Evolutionary conservation across 2,113 vertebrate genomes (phyloP).

Genomic region (Rafetus swinhoei): DNA sequence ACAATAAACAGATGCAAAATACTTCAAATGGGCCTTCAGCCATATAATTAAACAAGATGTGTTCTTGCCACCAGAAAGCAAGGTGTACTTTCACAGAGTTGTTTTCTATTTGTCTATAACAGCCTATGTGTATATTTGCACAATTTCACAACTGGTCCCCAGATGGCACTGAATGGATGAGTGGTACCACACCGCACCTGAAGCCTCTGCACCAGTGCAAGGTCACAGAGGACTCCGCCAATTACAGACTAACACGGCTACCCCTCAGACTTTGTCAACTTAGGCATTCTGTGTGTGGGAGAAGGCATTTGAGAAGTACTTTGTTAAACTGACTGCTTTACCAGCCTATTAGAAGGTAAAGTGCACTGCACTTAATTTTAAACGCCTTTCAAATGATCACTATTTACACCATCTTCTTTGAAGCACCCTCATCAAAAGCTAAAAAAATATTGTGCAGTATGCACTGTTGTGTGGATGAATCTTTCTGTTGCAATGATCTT

Average conservation of each 20-base stretch:
- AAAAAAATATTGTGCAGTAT: neutral
- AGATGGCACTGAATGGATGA: neutral
- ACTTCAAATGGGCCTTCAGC: neutral
- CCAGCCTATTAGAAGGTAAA: neutral
- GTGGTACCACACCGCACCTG: too few species aligned
- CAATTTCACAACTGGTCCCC: conserved; percentile 52
- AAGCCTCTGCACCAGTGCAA: too few species aligned
- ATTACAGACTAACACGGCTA: too few species aligned
- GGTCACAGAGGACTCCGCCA: too few species aligned
- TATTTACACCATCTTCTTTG: neutral
- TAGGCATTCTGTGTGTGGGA: too few species aligned
- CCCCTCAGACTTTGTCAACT: too few species aligned
- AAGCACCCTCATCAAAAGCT: neutral
- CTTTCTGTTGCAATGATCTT: neutral
- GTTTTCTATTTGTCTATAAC: conserved; percentile 35
- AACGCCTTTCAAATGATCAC: neutral
- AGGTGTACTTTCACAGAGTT: conserved; percentile 71
- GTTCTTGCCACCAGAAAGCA: conserved; percentile 53
- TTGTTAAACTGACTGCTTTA: neutral
- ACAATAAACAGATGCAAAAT: conserved; percentile 40
- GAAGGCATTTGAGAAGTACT: too few species aligned
- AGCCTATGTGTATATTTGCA: conserved; percentile 21
- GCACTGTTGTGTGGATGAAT: neutral
- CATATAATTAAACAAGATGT: conserved; percentile 33
- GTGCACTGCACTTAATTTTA: neutral